Conservation (phyloP, 2,113 vertebrate genomes). For the Salvelinus fontinalis region DNA sequence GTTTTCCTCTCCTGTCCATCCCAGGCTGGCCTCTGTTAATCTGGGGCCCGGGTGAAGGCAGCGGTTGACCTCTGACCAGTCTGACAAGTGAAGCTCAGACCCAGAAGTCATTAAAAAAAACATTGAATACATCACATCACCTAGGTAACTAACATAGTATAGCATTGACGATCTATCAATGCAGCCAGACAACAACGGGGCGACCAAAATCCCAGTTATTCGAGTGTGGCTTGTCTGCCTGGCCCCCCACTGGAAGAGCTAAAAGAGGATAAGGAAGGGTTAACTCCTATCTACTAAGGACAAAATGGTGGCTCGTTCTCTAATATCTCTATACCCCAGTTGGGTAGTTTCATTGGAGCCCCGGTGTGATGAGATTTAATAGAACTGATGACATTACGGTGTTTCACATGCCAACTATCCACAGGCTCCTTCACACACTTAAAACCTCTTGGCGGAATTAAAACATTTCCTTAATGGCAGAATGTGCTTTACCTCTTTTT, state of each 20-base stretch:
- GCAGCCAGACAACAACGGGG: background rate
- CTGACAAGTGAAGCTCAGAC: background rate
- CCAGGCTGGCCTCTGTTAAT: background rate
- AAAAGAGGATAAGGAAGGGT: background rate
- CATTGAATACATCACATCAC: background rate
- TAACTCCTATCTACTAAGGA: background rate
- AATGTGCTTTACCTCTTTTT: background rate
- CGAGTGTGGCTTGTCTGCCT: background rate
- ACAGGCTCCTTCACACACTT: background rate
- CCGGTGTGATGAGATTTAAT: background rate
- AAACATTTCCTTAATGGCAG: background rate
- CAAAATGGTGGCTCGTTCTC: background rate
- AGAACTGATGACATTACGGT: background rate
- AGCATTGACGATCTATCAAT: background rate
- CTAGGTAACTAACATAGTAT: background rate
- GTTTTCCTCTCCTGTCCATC: background rate
- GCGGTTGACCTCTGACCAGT: conserved; percentile 1
- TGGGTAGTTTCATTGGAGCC: background rate
- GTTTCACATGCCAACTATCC: background rate
- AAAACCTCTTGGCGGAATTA: background rate
- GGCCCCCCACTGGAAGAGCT: conserved; percentile 1
- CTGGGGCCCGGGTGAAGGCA: background rate
- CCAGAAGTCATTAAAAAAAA: background rate
- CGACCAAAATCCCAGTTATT: background rate
- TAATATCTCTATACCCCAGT: background rate